Evolutionary conservation across 2,113 vertebrate species (phyloP), one percentile per base, ranked within the genome.

Genomic region (Vicugna pacos): DNA sequence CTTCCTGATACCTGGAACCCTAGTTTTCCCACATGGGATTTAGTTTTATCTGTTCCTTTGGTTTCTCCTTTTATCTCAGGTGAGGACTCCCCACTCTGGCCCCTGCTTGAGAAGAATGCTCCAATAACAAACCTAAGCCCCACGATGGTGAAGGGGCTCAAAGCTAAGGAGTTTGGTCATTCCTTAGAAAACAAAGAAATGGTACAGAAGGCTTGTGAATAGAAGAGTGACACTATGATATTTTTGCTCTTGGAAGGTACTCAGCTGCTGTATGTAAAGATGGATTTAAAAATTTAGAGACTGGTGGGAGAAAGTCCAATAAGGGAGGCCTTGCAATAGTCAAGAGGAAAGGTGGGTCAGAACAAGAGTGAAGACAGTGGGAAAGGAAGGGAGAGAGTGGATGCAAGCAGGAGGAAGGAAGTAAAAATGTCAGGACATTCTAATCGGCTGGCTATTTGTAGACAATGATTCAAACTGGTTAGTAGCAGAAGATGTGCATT

Each of bases 251-350:
- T 84, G 86, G 54, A 81, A 67, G 28, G 16, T 86, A 75, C 17
- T 90, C 84, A 92, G 42, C 28, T 93, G 72, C 26, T 62, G 1
- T 48, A 65, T 46, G 5, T 76, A 76, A 95, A 65, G 42, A 32
- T n/a, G 28, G 22, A 91, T 52, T 90, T 93, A 50, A 94, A 89
- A 70, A 95, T 88, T 46, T 60, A 91, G 86, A 96, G 48, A 76
- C 17, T 20, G 1, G 17, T 70, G 32, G 64, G 62, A 89, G 30
- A 77, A 89, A 94, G 30, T 95, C 22, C 38, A 95, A 42, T 4
- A 48, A 48, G 24, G 5, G 38, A 88, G 58, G 46, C 11, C 15
- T 46, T 77, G 38, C 26, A 88, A 62, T 1, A 52, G 48, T 92
- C 56, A 95, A 89, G 48, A 89, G 83, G 62, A 77, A 92, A 94